Base-by-base conservation (phyloP, 2,888 invertebrate species). In the Dasysyrphus albostriatus region DNA sequence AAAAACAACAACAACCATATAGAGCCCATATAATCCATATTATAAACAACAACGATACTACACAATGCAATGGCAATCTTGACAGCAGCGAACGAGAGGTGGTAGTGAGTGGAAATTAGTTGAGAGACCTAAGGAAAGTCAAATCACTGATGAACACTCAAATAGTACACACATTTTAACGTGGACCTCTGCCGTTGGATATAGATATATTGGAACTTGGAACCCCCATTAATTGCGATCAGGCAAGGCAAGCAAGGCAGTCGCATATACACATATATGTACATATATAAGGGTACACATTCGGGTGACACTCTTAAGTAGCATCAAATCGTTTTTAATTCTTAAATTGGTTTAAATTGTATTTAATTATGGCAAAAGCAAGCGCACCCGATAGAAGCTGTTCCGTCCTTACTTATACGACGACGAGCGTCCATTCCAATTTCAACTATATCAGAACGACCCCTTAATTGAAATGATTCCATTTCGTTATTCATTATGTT, bases 291-390 rank as follows among this genome's bases (percentile, higher is more conserved):
- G 83, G 83, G 83, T 87, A 79, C 65, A 83, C 65, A 58, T 87
- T 87, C 65, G 87, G 83, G 83, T 87, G 83, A 87, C 78, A 87
- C 83, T 78, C 83, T 82, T 72, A 77, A 87, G 87, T 72, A 65
- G 78, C 87, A 83, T 83, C 78, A 83, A 87, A 83, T 87, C 87
- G 74, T 67, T 85, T 85, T 85, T 83, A 87, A 78, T 87, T 83
- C 87, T 75, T 87, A 87, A 87, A 87, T 87, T 87, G 83, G 78
- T 87, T 83, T 83, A 87, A 83, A 87, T 87, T 87, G 78, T 87
- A 87, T 87, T 87, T 83, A 87, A 87, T 87, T 87, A 87, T 83
- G 75, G 65, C 74, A 39, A 83, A 76, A 72, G 67, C 59, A 63
- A 83, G 49, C 39, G 85, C 59, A 47, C 70, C 76, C 70, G 32